phyloP scores from a whole-genome alignment of 1,140 invertebrate species.

The Drosophila leontia region DNA sequence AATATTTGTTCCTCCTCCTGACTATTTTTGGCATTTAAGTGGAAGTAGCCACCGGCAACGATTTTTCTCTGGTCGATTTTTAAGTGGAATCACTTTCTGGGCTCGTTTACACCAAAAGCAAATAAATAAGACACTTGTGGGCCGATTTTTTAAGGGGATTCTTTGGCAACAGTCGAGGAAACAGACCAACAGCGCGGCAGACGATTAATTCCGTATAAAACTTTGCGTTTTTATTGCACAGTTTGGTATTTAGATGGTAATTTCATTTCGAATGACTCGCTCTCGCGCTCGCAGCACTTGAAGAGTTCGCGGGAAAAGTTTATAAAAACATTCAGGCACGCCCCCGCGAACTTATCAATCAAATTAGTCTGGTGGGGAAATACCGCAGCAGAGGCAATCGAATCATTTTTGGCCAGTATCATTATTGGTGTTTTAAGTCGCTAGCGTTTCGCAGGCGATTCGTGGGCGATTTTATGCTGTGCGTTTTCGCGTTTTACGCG shows the following conservation, averaged over 20 bases:
- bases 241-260: conserved; percentile 34
- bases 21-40: conserved; percentile 64
- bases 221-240: conserved; percentile 66
- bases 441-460: conserved; percentile 53
- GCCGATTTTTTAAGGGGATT: conserved; percentile 15
- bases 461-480: conserved; percentile 26
- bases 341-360: conserved; percentile 29
- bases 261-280: conserved; percentile 12
- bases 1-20: conserved; percentile 5
- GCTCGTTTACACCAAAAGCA: conserved; percentile 46
- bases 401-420: conserved; percentile 36
- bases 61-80: conserved; percentile 28
- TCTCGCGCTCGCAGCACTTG: conserved; percentile 9
- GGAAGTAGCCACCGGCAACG: conserved; percentile 27
- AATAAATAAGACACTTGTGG: conserved; percentile 48
- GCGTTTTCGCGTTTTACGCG: background rate
- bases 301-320: conserved; percentile 62
- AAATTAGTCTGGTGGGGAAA: conserved; percentile 50
- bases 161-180: conserved; percentile 6
- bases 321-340: conserved; percentile 58
- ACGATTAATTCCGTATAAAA: conserved; percentile 54
- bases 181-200: background rate
- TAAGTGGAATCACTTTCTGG: conserved; percentile 52
- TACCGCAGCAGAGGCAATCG: conserved; percentile 25
- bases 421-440: conserved; percentile 28